phyloP scores from a whole-genome alignment of 2,888 invertebrate genomes.

The Metacarcinus magister region DNA sequence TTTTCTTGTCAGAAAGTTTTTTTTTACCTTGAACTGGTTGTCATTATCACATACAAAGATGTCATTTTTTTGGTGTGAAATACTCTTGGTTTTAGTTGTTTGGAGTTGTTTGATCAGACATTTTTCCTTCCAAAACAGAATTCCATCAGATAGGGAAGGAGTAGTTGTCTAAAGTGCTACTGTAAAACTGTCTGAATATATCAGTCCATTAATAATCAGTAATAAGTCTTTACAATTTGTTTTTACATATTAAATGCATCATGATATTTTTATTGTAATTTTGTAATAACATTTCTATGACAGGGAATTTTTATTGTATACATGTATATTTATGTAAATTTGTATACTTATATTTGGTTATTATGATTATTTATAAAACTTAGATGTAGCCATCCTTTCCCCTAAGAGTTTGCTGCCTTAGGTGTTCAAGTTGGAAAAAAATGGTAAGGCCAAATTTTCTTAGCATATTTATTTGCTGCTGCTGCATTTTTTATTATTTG shows the following conservation, averaged over 20 bases:
- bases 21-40: neutral
- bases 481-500: neutral
- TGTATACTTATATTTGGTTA: neutral
- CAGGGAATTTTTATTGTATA: neutral
- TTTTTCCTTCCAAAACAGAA: neutral
- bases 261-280: conserved; percentile 2
- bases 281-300: neutral
- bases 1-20: conserved; percentile 4
- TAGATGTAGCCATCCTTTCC: conserved; percentile 51
- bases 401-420: conserved; percentile 26
- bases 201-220: neutral
- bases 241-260: neutral
- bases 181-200: neutral
- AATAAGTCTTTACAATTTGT: neutral
- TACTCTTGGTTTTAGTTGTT: neutral
- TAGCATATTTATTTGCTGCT: neutral
- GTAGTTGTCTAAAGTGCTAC: neutral
- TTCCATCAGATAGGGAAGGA: neutral
- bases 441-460: neutral
- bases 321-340: conserved; percentile 36
- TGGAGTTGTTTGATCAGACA: neutral
- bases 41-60: neutral
- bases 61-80: neutral
- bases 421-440: neutral
- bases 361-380: neutral